Evolutionary conservation across 2,113 vertebrate species (phyloP).

Genomic region (Apaloderma vittatum): DNA sequence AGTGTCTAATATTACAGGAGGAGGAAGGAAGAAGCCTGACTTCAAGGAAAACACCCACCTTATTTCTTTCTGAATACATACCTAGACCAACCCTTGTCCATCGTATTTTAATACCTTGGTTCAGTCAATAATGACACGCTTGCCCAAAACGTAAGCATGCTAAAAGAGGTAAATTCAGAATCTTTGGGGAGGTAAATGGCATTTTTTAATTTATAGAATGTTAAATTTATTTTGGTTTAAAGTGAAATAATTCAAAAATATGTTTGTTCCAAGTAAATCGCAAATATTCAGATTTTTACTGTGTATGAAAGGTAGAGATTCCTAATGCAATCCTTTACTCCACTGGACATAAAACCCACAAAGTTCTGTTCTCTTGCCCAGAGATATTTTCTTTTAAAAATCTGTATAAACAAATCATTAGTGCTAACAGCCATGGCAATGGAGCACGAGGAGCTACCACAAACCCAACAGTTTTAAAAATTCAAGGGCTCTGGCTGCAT

Average conservation of each 20-base stretch:
- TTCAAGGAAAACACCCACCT: neutral
- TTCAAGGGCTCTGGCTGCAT: neutral
- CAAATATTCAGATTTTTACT: neutral
- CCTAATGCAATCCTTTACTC: neutral
- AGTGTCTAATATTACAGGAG: neutral
- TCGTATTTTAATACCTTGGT: neutral
- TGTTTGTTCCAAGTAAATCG: neutral
- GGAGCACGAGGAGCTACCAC: neutral
- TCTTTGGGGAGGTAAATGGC: neutral
- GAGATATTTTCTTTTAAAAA: neutral
- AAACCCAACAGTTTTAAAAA: neutral
- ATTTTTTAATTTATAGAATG: neutral
- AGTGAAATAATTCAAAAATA: neutral
- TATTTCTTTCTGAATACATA: neutral
- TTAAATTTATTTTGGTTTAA: neutral
- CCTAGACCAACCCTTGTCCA: accelerated
- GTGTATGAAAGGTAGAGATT: neutral
- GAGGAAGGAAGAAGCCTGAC: neutral
- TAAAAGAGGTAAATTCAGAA: neutral
- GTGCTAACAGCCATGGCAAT: neutral
- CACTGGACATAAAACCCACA: neutral
- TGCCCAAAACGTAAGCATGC: neutral
- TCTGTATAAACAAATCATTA: neutral
- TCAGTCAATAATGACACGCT: neutral
- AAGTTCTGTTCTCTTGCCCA: neutral